Evolutionary conservation across 2,888 invertebrate genomes (phyloP).

Genomic region (Drosophila subquinaria): DNA sequence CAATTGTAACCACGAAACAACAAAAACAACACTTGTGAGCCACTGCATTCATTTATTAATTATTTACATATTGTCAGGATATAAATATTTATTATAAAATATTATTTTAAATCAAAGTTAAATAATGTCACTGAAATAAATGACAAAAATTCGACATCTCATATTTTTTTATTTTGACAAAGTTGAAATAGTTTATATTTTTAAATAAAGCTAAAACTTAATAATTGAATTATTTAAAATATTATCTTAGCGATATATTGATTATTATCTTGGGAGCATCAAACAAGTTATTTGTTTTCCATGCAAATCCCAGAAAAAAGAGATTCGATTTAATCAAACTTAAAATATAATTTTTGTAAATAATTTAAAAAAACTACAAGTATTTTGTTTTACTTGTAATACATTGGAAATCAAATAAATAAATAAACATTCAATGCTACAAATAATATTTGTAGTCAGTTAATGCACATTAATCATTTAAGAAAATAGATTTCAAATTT

Average conservation of each 20-base stretch:
- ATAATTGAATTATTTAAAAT: too few relatives aligned
- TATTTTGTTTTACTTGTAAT: too few relatives aligned
- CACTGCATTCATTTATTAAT: slow-evolving; percentile 25
- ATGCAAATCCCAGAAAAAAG: too few relatives aligned
- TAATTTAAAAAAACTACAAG: too few relatives aligned
- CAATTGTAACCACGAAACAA: slow-evolving; percentile 1
- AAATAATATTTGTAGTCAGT: neutral
- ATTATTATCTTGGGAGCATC: too few relatives aligned
- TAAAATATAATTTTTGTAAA: too few relatives aligned
- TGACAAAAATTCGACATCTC: neutral
- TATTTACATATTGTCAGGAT: slow-evolving; percentile 5
- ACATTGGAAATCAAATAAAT: too few relatives aligned
- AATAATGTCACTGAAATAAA: neutral
- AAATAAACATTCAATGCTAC: too few relatives aligned
- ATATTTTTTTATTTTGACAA: neutral
- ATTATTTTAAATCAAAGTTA: neutral
- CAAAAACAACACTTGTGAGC: slow-evolving; percentile 8
- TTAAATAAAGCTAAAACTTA: neutral
- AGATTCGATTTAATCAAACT: too few relatives aligned
- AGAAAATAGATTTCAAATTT: neutral
- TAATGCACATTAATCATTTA: slow-evolving; percentile 1
- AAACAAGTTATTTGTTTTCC: too few relatives aligned
- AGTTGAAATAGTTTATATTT: neutral
- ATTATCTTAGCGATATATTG: too few relatives aligned
- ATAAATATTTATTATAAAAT: slow-evolving; percentile 6